A percentile compares a stretch with the other conserved stretches of the same genome.
Evolutionary conservation across 2,113 vertebrate species (phyloP).

Genomic region (Paramormyrops kingsleyae): DNA sequence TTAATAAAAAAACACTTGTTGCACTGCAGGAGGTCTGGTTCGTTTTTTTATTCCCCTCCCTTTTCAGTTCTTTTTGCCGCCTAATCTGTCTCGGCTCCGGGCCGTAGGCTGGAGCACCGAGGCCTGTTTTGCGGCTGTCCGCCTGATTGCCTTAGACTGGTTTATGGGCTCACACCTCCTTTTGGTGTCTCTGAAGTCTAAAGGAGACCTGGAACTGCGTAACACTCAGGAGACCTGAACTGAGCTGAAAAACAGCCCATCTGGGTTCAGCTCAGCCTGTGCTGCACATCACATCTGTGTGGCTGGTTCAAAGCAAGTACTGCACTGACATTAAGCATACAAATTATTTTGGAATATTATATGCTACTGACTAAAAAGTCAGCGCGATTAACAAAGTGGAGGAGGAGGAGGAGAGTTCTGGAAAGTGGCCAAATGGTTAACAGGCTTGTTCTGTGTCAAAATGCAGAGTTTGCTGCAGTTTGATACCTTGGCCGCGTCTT

Average conservation of each 20-base stretch:
- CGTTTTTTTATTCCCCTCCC: background rate
- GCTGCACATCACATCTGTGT: background rate
- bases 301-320: background rate
- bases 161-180: background rate
- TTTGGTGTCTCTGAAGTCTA: background rate
- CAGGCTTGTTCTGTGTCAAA: background rate
- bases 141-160: background rate
- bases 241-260: background rate
- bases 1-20: background rate
- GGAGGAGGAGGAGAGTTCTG: background rate
- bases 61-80: background rate
- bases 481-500: background rate
- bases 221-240: background rate
- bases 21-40: background rate
- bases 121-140: background rate
- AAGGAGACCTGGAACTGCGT: background rate
- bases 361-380: background rate
- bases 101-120: background rate
- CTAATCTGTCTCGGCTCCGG: background rate
- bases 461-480: background rate
- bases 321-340: background rate
- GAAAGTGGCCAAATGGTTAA: background rate
- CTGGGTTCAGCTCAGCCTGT: background rate
- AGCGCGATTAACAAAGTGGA: background rate
- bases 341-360: background rate